A percentile compares a stretch with the other conserved stretches of the same genome.
Conservation (phyloP, 2,888 invertebrate species). For the Apamea epomidion region DNA sequence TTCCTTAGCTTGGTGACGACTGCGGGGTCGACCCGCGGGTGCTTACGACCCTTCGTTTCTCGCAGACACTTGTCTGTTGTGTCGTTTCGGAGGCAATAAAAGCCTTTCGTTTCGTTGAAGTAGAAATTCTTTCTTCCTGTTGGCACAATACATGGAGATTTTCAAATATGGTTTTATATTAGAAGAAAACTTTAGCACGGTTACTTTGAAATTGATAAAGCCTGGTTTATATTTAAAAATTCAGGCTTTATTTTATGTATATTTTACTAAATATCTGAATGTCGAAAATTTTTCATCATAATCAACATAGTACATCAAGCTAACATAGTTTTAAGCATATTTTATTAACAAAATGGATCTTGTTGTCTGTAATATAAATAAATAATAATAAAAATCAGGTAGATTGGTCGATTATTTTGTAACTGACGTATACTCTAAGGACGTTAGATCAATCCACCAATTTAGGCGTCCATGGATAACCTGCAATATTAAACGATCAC, state of each 20-base stretch:
- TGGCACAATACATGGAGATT: slow-evolving; percentile 47
- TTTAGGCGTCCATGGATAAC: neutral
- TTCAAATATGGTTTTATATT: slow-evolving; percentile 3
- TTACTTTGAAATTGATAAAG: neutral
- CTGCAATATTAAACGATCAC: slow-evolving; percentile 41
- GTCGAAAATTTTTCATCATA: neutral
- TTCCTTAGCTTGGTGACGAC: slow-evolving; percentile 95
- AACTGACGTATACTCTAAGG: neutral
- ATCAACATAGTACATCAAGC: no score
- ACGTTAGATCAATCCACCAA: neutral
- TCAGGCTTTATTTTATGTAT: no score
- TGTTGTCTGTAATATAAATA: no score
- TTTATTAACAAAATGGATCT: no score
- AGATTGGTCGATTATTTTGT: neutral
- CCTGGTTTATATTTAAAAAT: neutral
- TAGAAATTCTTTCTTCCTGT: slow-evolving; percentile 96
- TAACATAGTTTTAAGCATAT: no score
- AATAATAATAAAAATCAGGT: neutral
- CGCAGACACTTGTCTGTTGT: slow-evolving; percentile 96
- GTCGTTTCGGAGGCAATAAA: slow-evolving; percentile 97
- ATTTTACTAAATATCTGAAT: neutral
- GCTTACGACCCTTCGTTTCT: slow-evolving; percentile 95
- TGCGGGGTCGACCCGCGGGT: slow-evolving; percentile 95
- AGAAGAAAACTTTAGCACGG: neutral
- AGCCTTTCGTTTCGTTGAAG: slow-evolving; percentile 99